These are phyloP conservation scores for Thunnus albacares DNA, from an alignment of 2,797 vertebrate genomes.

Conservation along the genomic window DNA sequence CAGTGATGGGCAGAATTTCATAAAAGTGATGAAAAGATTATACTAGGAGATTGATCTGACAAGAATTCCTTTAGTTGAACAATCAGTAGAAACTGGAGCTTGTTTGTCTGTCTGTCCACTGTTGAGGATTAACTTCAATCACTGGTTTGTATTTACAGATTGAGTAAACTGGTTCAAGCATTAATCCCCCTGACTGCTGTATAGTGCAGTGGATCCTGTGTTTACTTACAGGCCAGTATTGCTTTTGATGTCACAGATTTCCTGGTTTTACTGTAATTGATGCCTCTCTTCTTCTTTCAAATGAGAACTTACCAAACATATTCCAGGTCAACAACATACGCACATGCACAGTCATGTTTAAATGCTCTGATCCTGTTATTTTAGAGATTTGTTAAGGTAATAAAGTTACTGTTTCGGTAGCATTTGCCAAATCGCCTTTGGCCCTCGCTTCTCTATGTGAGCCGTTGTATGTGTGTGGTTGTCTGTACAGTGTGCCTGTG, in stretches of 20 bases:
- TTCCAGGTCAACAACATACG: background rate
- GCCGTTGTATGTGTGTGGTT: background rate
- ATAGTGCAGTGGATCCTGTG: conserved; percentile 13
- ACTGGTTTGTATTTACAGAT: conserved; percentile 53
- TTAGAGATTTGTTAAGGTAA: background rate
- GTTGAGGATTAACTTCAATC: conserved; percentile 55
- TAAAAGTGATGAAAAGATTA: background rate
- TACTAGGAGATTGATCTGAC: background rate
- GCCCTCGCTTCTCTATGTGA: background rate
- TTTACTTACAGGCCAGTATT: background rate
- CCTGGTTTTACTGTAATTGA: background rate
- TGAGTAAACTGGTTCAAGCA: conserved; percentile 54
- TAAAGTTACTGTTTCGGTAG: background rate
- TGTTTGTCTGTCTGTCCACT: background rate
- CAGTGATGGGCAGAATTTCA: background rate
- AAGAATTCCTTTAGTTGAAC: conserved; percentile 30
- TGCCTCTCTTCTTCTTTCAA: background rate
- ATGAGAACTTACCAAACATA: background rate
- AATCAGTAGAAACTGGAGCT: conserved; percentile 24
- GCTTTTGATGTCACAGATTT: conserved; percentile 8
- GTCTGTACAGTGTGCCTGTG: background rate
- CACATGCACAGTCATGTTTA: background rate
- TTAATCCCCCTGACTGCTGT: conserved; percentile 45
- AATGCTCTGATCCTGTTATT: background rate
- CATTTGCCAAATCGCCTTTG: background rate